A percentile compares a stretch with the other conserved stretches of the same genome.
phyloP scores from a whole-genome alignment of 2,113 vertebrate species.

The Stegostoma tigrinum region DNA sequence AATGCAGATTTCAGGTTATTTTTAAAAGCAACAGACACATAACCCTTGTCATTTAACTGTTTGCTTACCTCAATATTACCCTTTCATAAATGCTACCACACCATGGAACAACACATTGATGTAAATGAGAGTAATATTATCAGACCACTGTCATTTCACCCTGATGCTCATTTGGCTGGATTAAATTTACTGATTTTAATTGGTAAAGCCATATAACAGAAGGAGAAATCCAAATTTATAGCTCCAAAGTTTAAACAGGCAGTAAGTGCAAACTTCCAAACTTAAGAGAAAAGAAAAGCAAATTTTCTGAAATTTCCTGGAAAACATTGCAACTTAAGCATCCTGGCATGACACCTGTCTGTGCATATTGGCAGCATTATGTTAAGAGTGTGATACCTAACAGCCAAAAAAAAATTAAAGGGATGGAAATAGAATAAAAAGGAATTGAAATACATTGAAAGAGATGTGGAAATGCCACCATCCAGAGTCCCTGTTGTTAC shows the following conservation, averaged over 20 bases:
- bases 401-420: neutral
- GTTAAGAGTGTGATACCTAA: neutral
- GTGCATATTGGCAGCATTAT: no score
- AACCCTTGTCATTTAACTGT: neutral
- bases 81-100: neutral
- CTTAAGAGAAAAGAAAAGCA: neutral
- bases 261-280: no score
- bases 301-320: neutral
- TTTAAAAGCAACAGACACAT: neutral
- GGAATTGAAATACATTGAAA: neutral
- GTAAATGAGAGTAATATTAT: neutral
- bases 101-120: neutral
- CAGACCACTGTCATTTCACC: neutral
- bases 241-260: neutral
- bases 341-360: neutral
- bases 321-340: neutral
- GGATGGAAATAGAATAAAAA: neutral
- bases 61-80: neutral
- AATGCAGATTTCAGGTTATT: slow-evolving; percentile 13
- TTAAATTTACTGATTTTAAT: neutral
- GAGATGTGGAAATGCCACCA: neutral
- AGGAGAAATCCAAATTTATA: neutral
- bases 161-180: neutral
- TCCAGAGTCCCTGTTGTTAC: neutral
- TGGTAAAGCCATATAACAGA: neutral